Conservation (phyloP, 2,888 invertebrate genomes). For the Trissolcus japonicus region DNA sequence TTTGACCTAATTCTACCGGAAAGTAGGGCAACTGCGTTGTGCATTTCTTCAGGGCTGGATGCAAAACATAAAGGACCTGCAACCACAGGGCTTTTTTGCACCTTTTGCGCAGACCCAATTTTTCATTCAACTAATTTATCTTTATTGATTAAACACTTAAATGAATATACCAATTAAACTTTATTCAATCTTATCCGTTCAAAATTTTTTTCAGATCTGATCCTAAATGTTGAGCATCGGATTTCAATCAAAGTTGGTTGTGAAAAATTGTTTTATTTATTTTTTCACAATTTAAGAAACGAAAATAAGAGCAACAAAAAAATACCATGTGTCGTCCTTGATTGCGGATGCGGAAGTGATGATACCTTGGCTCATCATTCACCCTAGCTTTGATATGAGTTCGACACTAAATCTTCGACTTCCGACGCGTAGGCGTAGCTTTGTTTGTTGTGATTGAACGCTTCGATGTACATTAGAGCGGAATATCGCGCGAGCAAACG, state of each 20-base stretch:
- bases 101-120: too few species aligned
- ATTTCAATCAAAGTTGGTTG: too few species aligned
- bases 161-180: too few species aligned
- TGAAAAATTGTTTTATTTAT: too few species aligned
- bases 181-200: too few species aligned
- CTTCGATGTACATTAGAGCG: background rate
- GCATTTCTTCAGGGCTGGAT: constrained; percentile 42
- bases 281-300: too few species aligned
- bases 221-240: too few species aligned
- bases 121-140: background rate
- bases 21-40: constrained; percentile 43
- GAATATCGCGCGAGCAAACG: constrained; percentile 6
- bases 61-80: constrained; percentile 14
- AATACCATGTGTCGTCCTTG: constrained; percentile 15
- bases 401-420: constrained; percentile 15
- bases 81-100: constrained; percentile 8
- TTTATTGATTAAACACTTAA: background rate
- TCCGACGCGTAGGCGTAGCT: constrained; percentile 25
- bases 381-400: constrained; percentile 19
- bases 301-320: too few species aligned
- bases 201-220: too few species aligned
- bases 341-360: constrained; percentile 21
- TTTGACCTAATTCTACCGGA: constrained; percentile 44
- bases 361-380: constrained; percentile 12
- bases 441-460: constrained; percentile 31